Percentiles rank a stretch among this genome's conserved stretches.
phyloP scores from a whole-genome alignment of 2,113 vertebrate genomes.

The Bubo bubo region DNA sequence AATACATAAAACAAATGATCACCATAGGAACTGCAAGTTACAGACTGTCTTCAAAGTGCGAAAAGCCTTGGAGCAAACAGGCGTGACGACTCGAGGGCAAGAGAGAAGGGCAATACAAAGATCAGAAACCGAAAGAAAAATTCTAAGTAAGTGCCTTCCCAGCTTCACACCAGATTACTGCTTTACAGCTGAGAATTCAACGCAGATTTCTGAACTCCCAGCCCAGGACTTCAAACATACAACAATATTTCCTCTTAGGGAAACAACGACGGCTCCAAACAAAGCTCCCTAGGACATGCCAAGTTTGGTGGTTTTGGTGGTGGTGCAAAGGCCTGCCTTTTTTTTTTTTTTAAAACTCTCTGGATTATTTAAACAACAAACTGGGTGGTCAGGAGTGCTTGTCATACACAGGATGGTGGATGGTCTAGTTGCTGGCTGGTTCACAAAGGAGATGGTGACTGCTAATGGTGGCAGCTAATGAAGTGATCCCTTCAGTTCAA shows the following conservation, averaged over 20 bases:
- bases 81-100: rapidly evolving
- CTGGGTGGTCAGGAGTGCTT: conserved; percentile 30
- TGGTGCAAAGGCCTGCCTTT: not conserved
- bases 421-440: not conserved
- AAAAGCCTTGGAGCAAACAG: not conserved
- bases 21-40: not conserved
- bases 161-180: not conserved
- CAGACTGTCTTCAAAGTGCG: not conserved
- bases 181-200: not conserved
- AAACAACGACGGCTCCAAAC: not conserved
- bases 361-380: conserved; percentile 35
- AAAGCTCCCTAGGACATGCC: not conserved
- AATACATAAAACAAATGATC: not conserved
- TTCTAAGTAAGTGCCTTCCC: not conserved
- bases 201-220: not conserved
- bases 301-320: not conserved
- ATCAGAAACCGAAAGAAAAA: not conserved
- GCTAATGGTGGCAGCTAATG: not conserved
- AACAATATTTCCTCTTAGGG: not conserved
- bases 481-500: not conserved
- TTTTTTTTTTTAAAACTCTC: not conserved
- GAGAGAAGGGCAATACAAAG: not conserved
- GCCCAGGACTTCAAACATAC: not conserved
- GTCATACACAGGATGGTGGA: not conserved
- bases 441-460: conserved; percentile 7